Conservation (phyloP, 2,888 invertebrate genomes). For the Anthophora plumipes region DNA sequence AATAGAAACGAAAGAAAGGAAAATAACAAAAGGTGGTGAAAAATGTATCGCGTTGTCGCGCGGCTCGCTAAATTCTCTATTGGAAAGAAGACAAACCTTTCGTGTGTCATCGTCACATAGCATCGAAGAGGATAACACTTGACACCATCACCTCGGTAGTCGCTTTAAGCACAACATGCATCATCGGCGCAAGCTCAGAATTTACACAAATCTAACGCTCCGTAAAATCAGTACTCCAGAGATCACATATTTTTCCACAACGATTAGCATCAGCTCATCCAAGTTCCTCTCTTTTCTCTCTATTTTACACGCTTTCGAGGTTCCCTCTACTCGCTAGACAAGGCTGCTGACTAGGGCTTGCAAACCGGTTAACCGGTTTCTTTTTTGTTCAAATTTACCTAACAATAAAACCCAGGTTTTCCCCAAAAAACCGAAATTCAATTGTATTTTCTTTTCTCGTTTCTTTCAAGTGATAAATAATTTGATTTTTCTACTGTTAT, state of each 20-base stretch:
- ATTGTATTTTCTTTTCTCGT: too few relatives aligned
- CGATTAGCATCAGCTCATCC: neutral
- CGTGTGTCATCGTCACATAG: conserved; percentile 74
- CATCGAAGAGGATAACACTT: conserved; percentile 80
- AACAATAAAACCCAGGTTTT: too few relatives aligned
- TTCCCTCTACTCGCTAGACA: neutral
- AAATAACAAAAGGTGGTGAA: conserved; percentile 39
- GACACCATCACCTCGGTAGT: conserved; percentile 83
- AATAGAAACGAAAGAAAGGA: conserved; percentile 11
- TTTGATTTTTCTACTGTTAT: too few relatives aligned
- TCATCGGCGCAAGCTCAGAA: conserved; percentile 85
- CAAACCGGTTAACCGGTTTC: too few relatives aligned
- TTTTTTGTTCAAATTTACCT: too few relatives aligned
- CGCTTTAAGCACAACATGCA: conserved; percentile 84
- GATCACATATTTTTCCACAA: conserved; percentile 12
- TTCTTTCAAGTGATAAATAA: too few relatives aligned
- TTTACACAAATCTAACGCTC: conserved; percentile 73
- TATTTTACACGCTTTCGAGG: neutral
- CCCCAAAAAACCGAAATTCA: too few relatives aligned
- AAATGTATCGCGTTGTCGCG: conserved; percentile 29
- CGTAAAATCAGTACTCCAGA: conserved; percentile 67
- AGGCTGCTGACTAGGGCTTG: too few relatives aligned
- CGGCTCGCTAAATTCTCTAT: conserved; percentile 44
- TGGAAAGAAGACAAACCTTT: conserved; percentile 70
- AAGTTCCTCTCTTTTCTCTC: too few relatives aligned